Evolutionary conservation across 2,888 invertebrate genomes (phyloP).

Genomic region (Meteorus cinctellus): DNA sequence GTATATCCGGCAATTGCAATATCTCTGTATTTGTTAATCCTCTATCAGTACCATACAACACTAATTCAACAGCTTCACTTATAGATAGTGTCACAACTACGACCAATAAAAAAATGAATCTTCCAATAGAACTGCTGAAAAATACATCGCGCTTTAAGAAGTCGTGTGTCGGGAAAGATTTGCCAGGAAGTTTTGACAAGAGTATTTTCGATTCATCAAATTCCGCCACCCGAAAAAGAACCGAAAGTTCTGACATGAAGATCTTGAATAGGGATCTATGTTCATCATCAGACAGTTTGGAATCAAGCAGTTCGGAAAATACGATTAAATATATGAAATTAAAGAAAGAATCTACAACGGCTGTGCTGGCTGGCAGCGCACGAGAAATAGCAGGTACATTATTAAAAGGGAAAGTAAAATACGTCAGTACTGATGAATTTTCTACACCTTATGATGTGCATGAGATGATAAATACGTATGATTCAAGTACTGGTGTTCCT

Average conservation of each 20-base stretch:
- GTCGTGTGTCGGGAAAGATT: conserved; percentile 65
- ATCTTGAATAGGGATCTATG: conserved; percentile 65
- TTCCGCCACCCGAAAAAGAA: conserved; percentile 40
- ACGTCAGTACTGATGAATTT: conserved; percentile 69
- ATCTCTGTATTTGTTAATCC: conserved; percentile 82
- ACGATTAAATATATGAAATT: conserved; percentile 47
- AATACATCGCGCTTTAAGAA: conserved; percentile 70
- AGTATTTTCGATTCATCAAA: conserved; percentile 67
- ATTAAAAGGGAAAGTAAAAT: conserved; percentile 64
- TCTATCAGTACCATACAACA: conserved; percentile 71
- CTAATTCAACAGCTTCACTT: conserved; percentile 69
- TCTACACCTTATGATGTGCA: conserved; percentile 64
- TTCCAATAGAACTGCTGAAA: conserved; percentile 64
- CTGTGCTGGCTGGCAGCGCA: conserved; percentile 62
- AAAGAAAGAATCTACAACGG: conserved; percentile 39
- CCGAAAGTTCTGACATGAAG: conserved; percentile 61
- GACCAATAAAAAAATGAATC: conserved; percentile 54
- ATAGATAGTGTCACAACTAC: conserved; percentile 65
- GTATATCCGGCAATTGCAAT: conserved; percentile 74
- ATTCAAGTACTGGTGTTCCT: conserved; percentile 73
- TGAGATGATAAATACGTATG: conserved; percentile 70
- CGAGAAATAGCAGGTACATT: conserved; percentile 69
- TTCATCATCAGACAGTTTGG: conserved; percentile 69
- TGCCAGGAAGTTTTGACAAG: conserved; percentile 68
- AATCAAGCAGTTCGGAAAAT: conserved; percentile 68